phyloP scores from a whole-genome alignment of 2,113 vertebrate species.

The Agapornis roseicollis region DNA sequence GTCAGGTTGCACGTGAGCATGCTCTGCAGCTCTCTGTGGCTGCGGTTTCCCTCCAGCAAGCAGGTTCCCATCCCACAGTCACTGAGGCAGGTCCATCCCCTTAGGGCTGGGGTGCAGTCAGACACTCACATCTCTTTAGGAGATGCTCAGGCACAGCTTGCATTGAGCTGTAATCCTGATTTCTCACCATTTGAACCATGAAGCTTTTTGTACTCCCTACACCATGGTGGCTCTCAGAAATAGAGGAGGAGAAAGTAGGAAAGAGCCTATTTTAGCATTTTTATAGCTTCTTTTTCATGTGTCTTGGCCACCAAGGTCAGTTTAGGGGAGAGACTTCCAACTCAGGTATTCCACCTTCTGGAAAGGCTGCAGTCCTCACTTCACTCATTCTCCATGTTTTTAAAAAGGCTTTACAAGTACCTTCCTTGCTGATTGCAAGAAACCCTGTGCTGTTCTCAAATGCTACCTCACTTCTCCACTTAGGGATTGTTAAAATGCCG shows the following conservation, averaged over 20 bases:
- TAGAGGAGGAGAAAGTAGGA: not conserved
- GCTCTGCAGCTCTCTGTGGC: rapidly evolving
- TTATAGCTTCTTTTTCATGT: not conserved
- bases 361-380: not conserved
- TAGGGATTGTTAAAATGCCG: not conserved
- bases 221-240: not conserved
- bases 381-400: not conserved
- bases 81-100: rapidly evolving
- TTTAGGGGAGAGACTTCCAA: not conserved
- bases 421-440: not conserved
- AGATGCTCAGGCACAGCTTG: not conserved
- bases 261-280: not conserved
- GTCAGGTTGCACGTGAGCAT: not conserved
- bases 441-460: not conserved
- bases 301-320: not conserved
- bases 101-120: not conserved
- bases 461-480: not conserved
- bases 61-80: not conserved
- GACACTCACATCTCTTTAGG: not conserved
- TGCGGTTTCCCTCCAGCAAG: not conserved
- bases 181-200: not conserved
- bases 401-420: not conserved
- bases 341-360: not conserved
- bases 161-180: not conserved
- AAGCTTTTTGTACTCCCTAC: not conserved